phyloP scores from a whole-genome alignment of 1,140 invertebrate genomes.

The Tachypleus tridentatus region DNA sequence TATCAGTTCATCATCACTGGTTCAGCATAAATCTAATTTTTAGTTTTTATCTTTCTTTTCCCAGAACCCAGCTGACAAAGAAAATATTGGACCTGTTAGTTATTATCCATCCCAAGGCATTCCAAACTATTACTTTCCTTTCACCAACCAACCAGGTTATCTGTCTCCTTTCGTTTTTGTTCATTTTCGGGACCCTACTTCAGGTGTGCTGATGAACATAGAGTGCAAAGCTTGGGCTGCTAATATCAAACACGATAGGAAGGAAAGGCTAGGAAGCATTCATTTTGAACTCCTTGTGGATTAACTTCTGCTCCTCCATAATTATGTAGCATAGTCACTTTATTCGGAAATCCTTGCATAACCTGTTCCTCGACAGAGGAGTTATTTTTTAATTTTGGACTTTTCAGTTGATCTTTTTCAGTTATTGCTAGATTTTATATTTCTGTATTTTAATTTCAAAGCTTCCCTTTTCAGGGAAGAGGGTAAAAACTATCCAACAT shows the following conservation, averaged over 20 bases:
- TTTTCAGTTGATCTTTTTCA: too few species aligned
- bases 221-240: slow-evolving; percentile 93
- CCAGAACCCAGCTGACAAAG: slow-evolving; percentile 49
- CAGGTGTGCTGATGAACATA: slow-evolving; percentile 83
- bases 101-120: slow-evolving; percentile 46
- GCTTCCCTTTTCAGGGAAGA: too few species aligned
- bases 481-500: too few species aligned
- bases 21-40: too few species aligned
- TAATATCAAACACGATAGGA: slow-evolving; percentile 78
- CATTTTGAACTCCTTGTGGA: slow-evolving; percentile 93
- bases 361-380: too few species aligned
- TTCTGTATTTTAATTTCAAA: too few species aligned
- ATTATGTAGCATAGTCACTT: too few species aligned
- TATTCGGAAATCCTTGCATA: too few species aligned
- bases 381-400: too few species aligned
- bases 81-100: slow-evolving; percentile 66
- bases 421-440: too few species aligned
- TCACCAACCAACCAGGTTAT: slow-evolving; percentile 59
- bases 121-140: slow-evolving; percentile 70
- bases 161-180: slow-evolving; percentile 76
- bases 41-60: too few species aligned
- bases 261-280: slow-evolving; percentile 77
- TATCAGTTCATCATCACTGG: too few species aligned
- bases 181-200: slow-evolving; percentile 63
- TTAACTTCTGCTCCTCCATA: slow-evolving; percentile 38